Conservation (phyloP, 2,113 vertebrate genomes). For the Dolichallabes microphthalmus region DNA sequence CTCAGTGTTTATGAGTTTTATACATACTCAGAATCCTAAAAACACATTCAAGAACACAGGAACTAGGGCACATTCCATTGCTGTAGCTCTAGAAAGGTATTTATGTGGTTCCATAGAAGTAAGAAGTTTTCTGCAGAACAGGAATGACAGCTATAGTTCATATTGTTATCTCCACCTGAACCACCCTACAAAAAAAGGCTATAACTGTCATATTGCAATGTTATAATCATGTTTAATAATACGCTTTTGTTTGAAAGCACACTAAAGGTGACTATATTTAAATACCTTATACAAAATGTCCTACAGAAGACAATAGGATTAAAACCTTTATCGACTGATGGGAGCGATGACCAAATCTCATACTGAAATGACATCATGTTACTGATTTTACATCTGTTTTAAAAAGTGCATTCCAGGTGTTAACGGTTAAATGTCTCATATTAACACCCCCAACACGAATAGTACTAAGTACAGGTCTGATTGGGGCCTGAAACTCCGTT, state of each 20-base stretch:
- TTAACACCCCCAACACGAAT: neutral
- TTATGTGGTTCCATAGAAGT: neutral
- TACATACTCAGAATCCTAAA: neutral
- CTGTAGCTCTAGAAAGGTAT: neutral
- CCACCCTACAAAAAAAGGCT: neutral
- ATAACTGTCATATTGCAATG: no score
- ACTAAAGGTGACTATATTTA: neutral
- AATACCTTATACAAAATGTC: neutral
- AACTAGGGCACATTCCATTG: neutral
- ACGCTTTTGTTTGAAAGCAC: neutral
- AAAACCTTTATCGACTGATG: neutral
- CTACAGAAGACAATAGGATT: neutral
- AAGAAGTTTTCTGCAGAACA: neutral
- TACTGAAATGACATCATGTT: no score
- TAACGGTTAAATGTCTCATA: neutral
- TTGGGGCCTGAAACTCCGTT: neutral
- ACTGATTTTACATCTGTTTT: neutral
- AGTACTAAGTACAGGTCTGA: neutral
- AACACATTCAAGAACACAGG: neutral
- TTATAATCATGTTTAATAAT: no score
- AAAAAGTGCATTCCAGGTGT: neutral
- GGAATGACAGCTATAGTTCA: neutral
- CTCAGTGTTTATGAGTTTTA: neutral
- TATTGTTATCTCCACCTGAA: neutral
- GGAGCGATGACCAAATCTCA: no score